Evolutionary conservation across 2,888 invertebrate genomes (phyloP), one percentile per base, ranked within the genome.

Genomic region (Anthrax anthrax): DNA sequence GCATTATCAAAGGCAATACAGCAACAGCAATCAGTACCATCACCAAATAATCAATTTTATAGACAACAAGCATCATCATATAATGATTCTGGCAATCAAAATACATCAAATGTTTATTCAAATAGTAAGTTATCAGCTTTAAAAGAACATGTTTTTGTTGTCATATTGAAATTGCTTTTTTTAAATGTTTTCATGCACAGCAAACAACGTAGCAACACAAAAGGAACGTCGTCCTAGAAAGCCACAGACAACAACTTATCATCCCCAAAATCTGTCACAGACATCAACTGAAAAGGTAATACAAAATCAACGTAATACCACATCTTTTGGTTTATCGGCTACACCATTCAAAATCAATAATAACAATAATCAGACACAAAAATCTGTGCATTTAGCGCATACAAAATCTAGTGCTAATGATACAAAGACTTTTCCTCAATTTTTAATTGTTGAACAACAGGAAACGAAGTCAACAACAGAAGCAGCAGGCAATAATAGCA

Each of bases 371-470:
- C 29, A 32, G 12, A 32, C 29, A 32, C 29, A 32, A 32, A 5
- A 27, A 27, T 12, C 29, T 32, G 29, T 60, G 39, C 71, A 70
- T 57, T 67, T 66, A 49, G 76, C 82, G 55, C 83, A 83, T 66
- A 80, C 82, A 50, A 84, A 85, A 69, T 80, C 81, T 54, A 82
- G 10, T 12, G 3, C 12, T 32, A 12, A 12, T 32, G 34, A 84
- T 70, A 75, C 80, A 55, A 85, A 85, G 71, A 77, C 81, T 57
- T 84, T 84, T 65, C 80, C 83, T 46, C 84, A 84, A 59, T 57
- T 82, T 54, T 71, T 67, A 50, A 62, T 70, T 67, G 48, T 65
- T 19, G 45, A 48, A 14, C 40, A 46, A 17, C 39, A 42, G 10
- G 63, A 64, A 14, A 34, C 36, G 27, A 39, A 42, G 37, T 29